These are phyloP conservation scores for Lithophane leautieri DNA, from an alignment of 2,888 invertebrate genomes.

Conservation along the genomic window DNA sequence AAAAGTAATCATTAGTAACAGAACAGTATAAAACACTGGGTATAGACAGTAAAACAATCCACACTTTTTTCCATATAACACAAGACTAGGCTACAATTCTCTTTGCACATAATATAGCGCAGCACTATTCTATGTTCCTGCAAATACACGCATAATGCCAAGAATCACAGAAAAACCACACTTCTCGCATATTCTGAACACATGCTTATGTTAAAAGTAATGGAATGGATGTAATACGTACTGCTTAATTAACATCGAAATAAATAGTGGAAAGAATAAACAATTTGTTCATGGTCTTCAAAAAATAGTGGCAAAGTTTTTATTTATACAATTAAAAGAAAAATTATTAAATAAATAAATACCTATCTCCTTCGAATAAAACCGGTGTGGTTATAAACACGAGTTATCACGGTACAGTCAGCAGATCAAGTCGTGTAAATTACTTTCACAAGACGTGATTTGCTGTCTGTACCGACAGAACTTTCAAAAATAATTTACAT, in stretches of 20 bases:
- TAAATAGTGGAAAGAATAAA: constrained; percentile 23
- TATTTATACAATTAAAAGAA: too few species aligned
- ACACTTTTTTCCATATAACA: constrained; percentile 38
- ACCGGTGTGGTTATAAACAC: not conserved
- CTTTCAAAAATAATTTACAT: not conserved
- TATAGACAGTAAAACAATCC: constrained; percentile 52
- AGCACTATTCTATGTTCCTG: constrained; percentile 45
- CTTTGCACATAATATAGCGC: constrained; percentile 42
- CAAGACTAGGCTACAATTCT: constrained; percentile 22
- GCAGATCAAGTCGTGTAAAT: not conserved
- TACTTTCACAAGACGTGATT: too few species aligned
- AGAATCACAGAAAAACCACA: constrained; percentile 56
- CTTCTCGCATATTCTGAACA: constrained; percentile 43
- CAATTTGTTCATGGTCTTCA: too few species aligned
- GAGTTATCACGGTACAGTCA: not conserved
- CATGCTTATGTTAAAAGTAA: constrained; percentile 57
- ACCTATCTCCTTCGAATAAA: not conserved
- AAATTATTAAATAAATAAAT: not conserved
- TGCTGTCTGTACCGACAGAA: too few species aligned
- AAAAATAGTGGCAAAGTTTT: not conserved
- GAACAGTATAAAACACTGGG: constrained; percentile 44
- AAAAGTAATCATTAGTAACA: constrained; percentile 56
- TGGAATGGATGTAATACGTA: constrained; percentile 21
- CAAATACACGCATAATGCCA: constrained; percentile 55
- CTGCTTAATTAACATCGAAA: constrained; percentile 38